phyloP scores from a whole-genome alignment of 2,113 vertebrate species.

The Syrmaticus mikado region DNA sequence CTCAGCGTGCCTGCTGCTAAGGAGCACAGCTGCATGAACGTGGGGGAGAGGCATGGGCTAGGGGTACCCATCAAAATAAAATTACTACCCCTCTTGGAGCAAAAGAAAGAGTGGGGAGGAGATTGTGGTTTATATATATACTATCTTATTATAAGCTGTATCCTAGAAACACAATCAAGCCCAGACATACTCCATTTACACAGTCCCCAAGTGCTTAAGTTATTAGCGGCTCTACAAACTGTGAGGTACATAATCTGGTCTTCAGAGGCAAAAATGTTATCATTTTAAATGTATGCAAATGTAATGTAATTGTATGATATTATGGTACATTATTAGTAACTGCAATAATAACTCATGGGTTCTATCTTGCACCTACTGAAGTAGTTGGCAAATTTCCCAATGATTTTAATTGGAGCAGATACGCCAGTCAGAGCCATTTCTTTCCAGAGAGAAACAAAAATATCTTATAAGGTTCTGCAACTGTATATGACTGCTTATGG shows the following conservation, averaged over 20 bases:
- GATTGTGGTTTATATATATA: not conserved
- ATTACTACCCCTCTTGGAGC: not conserved
- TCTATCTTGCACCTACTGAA: not conserved
- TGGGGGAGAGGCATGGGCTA: not conserved
- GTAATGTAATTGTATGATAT: conserved; percentile 11
- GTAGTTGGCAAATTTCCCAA: conserved; percentile 15
- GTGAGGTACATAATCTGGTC: not conserved
- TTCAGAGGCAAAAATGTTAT: conserved; percentile 27
- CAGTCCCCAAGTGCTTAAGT: not conserved
- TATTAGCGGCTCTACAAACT: conserved; percentile 4
- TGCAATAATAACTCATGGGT: not conserved
- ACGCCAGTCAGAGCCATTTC: not conserved
- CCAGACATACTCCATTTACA: not conserved
- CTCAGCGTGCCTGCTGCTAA: not conserved
- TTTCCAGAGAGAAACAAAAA: not conserved
- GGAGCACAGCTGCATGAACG: not conserved
- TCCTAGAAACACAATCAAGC: conserved; percentile 29
- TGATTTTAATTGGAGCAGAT: not conserved
- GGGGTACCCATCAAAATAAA: not conserved
- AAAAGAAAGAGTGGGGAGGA: not conserved
- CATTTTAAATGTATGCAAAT: conserved; percentile 43
- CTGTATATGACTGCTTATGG: not conserved
- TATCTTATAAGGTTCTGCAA: not conserved
- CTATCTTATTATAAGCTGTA: not conserved
- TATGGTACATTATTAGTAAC: conserved; percentile 47